Evolutionary conservation across 1,140 invertebrate species (phyloP), one percentile per base, ranked within the genome.

Genomic region (Atopsyche davidsoni): DNA sequence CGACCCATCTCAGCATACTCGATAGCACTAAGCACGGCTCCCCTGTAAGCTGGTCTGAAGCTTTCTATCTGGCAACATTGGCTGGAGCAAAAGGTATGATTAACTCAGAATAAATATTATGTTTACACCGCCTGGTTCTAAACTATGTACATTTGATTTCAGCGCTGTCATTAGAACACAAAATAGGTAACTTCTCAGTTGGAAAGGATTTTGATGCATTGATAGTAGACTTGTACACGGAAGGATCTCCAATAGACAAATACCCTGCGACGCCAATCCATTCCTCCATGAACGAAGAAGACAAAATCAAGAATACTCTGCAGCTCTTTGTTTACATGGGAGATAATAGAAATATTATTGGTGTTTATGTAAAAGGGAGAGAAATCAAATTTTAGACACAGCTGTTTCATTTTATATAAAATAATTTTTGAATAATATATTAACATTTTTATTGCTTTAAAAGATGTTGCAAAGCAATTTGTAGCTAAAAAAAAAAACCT

Each of bases 141-240:
- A 18, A 18, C 19, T 18, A 17, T 18, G 7, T 9, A 41, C 21
- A 22, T 59, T 58, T 23, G 4, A 53, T 77, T 77, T n/a, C 63
- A 90, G 90, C 86, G 14, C 65, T 93, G 16, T 73, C 76, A 2
- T 60, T 93, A 41, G 81, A 83, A 11, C 62, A 87, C 31, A 68
- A 79, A 62, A 80, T 87, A 34, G 91, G 91, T 13, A 91, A 83
- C 66, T 89, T 95, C 62, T 66, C 77, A 60, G 62, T 80, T 3
- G 87, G 85, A 23, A 93, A 93, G 65, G 77, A 89, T 46, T 93
- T 95, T 62, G 91, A 94, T 73, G 90, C 89, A 3, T 64, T 95
- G 0, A 53, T 89, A 1, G 64, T 86, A 38, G 81, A 86, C 59
- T 63, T 82, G 4, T 72, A 77, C 43, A 62, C 75, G 13, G 61